Evolutionary conservation across 2,797 vertebrate species (phyloP), one percentile per base, ranked within the genome.

Genomic region (Alca torda): DNA sequence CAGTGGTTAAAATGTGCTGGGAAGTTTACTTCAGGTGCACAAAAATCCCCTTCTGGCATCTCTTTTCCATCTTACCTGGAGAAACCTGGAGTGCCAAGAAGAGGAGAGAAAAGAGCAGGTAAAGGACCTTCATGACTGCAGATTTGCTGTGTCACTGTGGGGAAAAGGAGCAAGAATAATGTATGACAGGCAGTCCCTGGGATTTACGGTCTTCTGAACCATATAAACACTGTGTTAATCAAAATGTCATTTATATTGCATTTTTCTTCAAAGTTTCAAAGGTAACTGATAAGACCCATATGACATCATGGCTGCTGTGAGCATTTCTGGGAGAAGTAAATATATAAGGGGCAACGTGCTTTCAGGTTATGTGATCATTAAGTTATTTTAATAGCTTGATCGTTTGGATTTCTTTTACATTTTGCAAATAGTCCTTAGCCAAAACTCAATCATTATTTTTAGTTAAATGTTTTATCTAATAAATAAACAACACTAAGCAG

Each of bases 31-130:
- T 59, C 26, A 59, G 33, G 24, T 45, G 28, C 30, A 61, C 26
- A 87, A 37, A 90, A 67, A 18, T 24, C 18, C 25, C 13, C 11
- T 76, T 25, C 30, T 20, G 41, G 7, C 12, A 20, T 26, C 33
- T 31, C 11, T 81, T 88, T 84, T 73, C 30, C 39, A 14, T 26
- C 95, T 92, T 96, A 97, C 96, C 96, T 93, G 96, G 85, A 79
- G 95, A 88, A 54, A 78, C 35, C 13, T 94, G 96, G 57, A 96
- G 50, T 0, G 13, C 83, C 89, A 97, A 68, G 57, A 95, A 73
- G 41, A 97, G 21, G 24, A 97, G 39, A 83, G 92, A 96, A 79
- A 96, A 96, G 50, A 96, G 94, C 46, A 96, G 59, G 39, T 31
- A 95, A 82, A 96, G 87, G 76, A 90, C 79, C 93, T 75, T 97